These are phyloP conservation scores for Stomorhina lunata DNA, from an alignment of 2,888 invertebrate genomes.

Conservation along the genomic window DNA sequence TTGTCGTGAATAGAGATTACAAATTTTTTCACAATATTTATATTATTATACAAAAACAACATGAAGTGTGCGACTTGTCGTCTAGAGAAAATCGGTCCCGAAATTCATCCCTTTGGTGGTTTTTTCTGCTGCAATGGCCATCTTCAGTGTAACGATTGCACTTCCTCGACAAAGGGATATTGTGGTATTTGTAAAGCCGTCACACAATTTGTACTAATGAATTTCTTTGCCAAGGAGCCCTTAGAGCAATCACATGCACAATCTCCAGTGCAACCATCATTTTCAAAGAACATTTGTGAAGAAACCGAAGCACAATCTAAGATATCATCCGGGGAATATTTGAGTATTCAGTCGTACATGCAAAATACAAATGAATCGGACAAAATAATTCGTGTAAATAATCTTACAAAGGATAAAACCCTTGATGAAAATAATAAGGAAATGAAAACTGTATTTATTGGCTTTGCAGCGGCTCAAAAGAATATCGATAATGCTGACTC, in stretches of 20 bases:
- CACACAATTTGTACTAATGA: slow-evolving; percentile 65
- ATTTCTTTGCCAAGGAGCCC: slow-evolving; percentile 1
- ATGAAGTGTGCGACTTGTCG: slow-evolving; percentile 67
- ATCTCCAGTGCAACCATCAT: neutral
- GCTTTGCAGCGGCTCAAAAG: neutral
- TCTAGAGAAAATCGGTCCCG: slow-evolving; percentile 65
- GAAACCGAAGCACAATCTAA: slow-evolving; percentile 65
- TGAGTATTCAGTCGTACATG: slow-evolving; percentile 52
- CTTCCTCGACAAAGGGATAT: neutral
- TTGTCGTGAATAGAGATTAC: neutral
- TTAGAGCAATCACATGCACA: neutral
- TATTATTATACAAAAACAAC: slow-evolving; percentile 5
- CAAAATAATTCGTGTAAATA: neutral
- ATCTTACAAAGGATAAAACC: neutral
- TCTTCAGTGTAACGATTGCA: slow-evolving; percentile 63
- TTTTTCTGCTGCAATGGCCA: slow-evolving; percentile 65
- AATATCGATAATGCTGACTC: neutral
- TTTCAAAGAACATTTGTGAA: slow-evolving; percentile 50
- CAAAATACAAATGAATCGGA: neutral
- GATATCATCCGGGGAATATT: slow-evolving; percentile 62
- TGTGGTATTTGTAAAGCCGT: slow-evolving; percentile 50
- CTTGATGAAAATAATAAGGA: neutral
- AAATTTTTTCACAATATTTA: neutral
- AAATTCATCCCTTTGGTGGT: slow-evolving; percentile 63
- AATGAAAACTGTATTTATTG: neutral